These are phyloP conservation scores for Phylloscopus whistleri DNA, from an alignment of 2,113 vertebrate species.

Conservation along the genomic window DNA sequence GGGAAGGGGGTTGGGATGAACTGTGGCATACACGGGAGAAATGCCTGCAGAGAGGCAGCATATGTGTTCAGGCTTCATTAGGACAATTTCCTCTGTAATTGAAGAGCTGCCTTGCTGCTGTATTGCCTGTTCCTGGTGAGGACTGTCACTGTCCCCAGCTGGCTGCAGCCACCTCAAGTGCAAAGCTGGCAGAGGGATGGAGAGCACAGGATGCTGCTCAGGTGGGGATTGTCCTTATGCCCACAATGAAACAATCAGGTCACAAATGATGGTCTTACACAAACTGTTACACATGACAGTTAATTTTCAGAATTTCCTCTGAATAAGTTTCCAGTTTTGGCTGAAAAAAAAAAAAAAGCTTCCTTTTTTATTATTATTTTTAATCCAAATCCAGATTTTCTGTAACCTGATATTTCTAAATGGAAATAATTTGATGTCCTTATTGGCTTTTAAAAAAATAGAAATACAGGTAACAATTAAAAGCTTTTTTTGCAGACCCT, in stretches of 20 bases:
- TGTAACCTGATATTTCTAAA: neutral
- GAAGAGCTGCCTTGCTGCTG: neutral
- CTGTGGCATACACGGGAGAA: rapidly evolving
- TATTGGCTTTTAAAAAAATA: neutral
- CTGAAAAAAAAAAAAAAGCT: too few species aligned
- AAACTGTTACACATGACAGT: neutral
- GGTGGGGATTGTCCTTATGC: neutral
- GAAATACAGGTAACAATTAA: neutral
- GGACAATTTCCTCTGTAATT: neutral
- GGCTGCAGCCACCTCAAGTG: neutral
- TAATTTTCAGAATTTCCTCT: neutral
- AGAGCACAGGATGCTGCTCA: neutral
- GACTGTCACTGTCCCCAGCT: neutral
- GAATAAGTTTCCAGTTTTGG: neutral
- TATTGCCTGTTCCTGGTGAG: neutral
- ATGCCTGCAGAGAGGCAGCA: neutral
- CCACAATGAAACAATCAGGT: neutral
- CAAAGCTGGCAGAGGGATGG: neutral
- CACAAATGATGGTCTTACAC: neutral
- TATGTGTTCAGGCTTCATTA: neutral
- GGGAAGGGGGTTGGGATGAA: neutral
- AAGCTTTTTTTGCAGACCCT: neutral
- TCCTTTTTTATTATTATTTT: neutral
- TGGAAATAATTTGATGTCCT: neutral
- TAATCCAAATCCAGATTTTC: neutral